phyloP scores from a whole-genome alignment of 2,797 vertebrate genomes.

The Euthynnus affinis region DNA sequence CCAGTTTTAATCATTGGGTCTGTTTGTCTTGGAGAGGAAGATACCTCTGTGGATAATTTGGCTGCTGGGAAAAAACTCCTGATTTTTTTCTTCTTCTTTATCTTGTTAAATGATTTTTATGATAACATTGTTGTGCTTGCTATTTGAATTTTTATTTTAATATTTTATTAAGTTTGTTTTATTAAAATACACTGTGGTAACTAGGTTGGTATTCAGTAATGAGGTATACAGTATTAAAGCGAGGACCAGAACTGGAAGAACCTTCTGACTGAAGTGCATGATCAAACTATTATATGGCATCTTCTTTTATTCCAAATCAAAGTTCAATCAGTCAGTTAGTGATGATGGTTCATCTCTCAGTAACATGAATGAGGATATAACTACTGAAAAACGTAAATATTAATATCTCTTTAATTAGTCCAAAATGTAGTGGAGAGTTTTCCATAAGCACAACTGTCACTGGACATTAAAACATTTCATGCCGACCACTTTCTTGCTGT shows the following conservation, averaged over 20 bases:
- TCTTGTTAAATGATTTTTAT: too few relatives aligned
- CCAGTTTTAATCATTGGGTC: too few relatives aligned
- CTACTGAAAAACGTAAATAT: slow-evolving; percentile 44
- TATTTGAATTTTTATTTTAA: neutral
- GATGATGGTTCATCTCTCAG: slow-evolving; percentile 24
- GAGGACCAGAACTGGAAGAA: neutral
- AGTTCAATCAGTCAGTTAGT: too few relatives aligned
- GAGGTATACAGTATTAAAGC: neutral
- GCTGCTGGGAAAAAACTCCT: too few relatives aligned
- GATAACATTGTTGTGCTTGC: neutral
- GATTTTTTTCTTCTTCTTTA: too few relatives aligned
- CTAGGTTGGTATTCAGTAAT: neutral
- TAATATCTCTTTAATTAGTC: slow-evolving; percentile 66
- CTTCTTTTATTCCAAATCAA: neutral
- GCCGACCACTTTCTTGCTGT: too few relatives aligned
- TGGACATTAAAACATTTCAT: too few relatives aligned
- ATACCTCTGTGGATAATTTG: too few relatives aligned
- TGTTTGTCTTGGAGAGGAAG: too few relatives aligned
- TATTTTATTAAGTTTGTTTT: neutral
- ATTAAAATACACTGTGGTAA: neutral
- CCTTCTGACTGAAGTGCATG: neutral
- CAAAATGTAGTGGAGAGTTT: slow-evolving; percentile 34
- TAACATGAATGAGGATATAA: slow-evolving; percentile 29
- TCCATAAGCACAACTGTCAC: too few relatives aligned
- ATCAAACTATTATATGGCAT: neutral